Evolutionary conservation across 2,797 vertebrate species (phyloP), one percentile per base, ranked within the genome.

Genomic region (Neopelma chrysocephalum): DNA sequence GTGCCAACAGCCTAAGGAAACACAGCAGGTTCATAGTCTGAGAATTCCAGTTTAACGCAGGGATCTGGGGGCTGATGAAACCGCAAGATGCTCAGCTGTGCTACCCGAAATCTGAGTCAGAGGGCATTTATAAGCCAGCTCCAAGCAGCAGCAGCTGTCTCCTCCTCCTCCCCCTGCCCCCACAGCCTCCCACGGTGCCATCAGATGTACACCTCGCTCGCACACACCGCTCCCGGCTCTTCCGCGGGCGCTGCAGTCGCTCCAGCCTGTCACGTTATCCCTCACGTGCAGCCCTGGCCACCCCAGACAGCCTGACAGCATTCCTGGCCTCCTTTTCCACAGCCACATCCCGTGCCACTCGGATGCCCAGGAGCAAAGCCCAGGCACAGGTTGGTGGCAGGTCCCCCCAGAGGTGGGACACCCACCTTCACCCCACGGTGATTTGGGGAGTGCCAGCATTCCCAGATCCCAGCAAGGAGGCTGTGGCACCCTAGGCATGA

Each of bases 91-190:
- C 95, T 96, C 96, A 79, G 92, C 87, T 78, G 91, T 87, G 72
- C 51, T 87, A 84, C 82, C 90, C 87, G 0, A 88, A 91, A 85
- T 87, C 83, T 96, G 95, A 97, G 86, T 96, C 94, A 95, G 94
- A 96, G 95, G 95, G 95, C 93, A 96, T 85, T 95, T 94, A 91
- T 78, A 96, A 91, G 76, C 81, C 81, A 93, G 92, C 93, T 94
- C 62, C 64, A 53, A 90, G 93, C 83, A 93, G 95, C 87, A 93
- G 91, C 95, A 93, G 88, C 77, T 81, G 91, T 90, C 87, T 95
- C 91, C 91, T 90, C 92, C 96, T 96, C 91, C 90, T 93, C 80
- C 73, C 66, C 68, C 90, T 94, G 84, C 94, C 90, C 81, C 89
- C 94, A 92, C 83, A 80, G 81, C 78, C 87, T 90, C 96, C 96